Conservation (phyloP, 2,888 invertebrate species). For the Heteromyza rotundicornis region DNA sequence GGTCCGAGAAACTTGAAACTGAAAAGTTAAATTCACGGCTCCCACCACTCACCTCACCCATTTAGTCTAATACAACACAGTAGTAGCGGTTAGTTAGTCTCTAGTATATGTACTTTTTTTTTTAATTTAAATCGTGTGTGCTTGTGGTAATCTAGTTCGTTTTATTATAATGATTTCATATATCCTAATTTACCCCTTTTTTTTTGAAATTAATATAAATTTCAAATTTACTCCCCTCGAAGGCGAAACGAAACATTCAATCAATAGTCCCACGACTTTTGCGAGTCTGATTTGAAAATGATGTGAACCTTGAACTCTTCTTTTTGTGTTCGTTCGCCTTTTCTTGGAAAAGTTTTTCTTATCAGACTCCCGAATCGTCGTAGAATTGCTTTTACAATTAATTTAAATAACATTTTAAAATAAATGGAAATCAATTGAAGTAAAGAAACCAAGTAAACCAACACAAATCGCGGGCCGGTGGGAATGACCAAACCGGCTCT, state of each 20-base stretch:
- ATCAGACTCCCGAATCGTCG: constrained; percentile 63
- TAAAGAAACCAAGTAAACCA: no score
- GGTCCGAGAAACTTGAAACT: constrained; percentile 49
- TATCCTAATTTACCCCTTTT: no score
- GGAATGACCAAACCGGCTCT: no score
- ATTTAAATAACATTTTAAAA: no score
- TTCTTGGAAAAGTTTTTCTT: constrained; percentile 45
- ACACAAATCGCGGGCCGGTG: no score
- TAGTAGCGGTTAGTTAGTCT: constrained; percentile 15
- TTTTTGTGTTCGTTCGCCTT: no score
- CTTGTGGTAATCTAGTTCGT: constrained; percentile 11
- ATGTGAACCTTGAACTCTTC: constrained; percentile 14
- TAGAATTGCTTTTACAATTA: no score
- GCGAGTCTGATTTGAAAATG: constrained; percentile 62
- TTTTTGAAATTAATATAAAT: no score
- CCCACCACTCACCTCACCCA: constrained; percentile 5
- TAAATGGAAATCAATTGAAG: no score
- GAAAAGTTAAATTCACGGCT: constrained; percentile 36
- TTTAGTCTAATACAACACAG: constrained; percentile 41
- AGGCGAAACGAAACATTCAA: no score
- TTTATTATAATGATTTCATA: no score
- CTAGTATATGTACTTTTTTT: constrained; percentile 30
- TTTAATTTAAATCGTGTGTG: constrained; percentile 38
- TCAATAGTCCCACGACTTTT: constrained; percentile 48
- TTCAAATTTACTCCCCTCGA: not conserved